phyloP scores from a whole-genome alignment of 2,888 invertebrate species.

The Trachelus tabidus region DNA sequence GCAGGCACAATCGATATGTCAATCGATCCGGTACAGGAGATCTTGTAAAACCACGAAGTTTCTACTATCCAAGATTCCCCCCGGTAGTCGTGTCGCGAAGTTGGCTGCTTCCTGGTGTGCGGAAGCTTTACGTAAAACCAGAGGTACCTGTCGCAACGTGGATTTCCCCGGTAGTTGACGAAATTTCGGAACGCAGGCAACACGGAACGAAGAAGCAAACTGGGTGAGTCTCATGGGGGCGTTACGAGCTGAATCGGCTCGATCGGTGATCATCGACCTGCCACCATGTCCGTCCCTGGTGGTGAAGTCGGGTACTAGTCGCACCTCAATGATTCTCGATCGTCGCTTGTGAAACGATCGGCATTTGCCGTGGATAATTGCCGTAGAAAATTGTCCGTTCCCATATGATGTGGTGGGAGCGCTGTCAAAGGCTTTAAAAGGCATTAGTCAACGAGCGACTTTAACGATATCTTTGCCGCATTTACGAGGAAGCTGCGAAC shows the following conservation, averaged over 20 bases:
- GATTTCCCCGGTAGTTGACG: conserved; percentile 28
- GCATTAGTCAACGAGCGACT: conserved; percentile 12
- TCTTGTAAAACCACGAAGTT: conserved; percentile 51
- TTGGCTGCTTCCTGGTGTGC: conserved; percentile 17
- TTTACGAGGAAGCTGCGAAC: conserved; percentile 8
- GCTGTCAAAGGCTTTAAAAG: conserved; percentile 23
- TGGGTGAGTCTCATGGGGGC: conserved; percentile 39
- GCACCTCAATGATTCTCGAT: conserved; percentile 41
- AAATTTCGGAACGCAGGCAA: neutral
- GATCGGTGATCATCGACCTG: neutral
- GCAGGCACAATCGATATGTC: conserved; percentile 16
- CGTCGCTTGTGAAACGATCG: neutral
- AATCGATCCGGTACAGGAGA: conserved; percentile 42
- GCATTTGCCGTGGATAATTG: neutral
- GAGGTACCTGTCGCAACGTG: conserved; percentile 33
- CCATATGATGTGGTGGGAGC: conserved; percentile 17
- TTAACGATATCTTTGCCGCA: conserved; percentile 7
- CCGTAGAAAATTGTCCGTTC: neutral
- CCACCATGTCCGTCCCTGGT: neutral
- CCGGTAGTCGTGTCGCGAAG: conserved; percentile 11
- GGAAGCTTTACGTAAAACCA: conserved; percentile 52
- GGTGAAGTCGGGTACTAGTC: conserved; percentile 10
- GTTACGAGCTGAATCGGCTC: neutral
- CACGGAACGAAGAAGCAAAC: conserved; percentile 21
- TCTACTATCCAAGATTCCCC: conserved; percentile 28